Evolutionary conservation across 2,888 invertebrate genomes (phyloP).

Genomic region (Periphyllus acericola): DNA sequence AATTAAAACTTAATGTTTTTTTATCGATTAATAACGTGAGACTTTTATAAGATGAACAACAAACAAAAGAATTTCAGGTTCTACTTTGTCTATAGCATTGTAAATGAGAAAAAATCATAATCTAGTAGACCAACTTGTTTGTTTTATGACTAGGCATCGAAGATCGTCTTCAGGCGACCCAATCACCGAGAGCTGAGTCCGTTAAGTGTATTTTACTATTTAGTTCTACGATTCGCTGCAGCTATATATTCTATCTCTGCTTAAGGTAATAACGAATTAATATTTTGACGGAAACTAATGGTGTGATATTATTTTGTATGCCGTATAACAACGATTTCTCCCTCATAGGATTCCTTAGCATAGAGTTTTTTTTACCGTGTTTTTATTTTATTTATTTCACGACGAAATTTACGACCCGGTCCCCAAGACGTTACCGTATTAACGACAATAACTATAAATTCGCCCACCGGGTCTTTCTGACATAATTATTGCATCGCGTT

Average conservation of each 20-base stretch:
- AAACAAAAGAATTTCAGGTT: too few relatives aligned
- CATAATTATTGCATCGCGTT: slow-evolving; percentile 60
- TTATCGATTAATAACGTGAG: too few relatives aligned
- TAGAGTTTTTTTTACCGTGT: background rate
- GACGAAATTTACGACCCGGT: slow-evolving; percentile 50
- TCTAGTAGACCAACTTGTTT: background rate
- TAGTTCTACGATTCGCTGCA: background rate
- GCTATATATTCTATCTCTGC: background rate
- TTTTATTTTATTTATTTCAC: slow-evolving; percentile 49
- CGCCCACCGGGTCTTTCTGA: slow-evolving; percentile 58
- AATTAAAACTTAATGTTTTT: too few relatives aligned
- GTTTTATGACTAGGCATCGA: background rate
- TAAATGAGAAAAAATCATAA: too few relatives aligned
- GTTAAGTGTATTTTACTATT: background rate
- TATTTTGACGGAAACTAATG: slow-evolving; percentile 19
- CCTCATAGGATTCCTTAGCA: slow-evolving; percentile 19
- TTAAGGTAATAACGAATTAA: slow-evolving; percentile 8
- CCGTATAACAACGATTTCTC: slow-evolving; percentile 33
- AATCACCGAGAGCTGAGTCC: background rate
- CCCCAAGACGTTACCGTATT: slow-evolving; percentile 52
- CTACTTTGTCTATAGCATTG: too few relatives aligned
- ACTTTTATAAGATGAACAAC: too few relatives aligned
- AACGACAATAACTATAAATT: slow-evolving; percentile 61
- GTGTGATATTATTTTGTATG: slow-evolving; percentile 5
- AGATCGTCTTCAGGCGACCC: background rate